These are phyloP conservation scores for zebrafish (Danio rerio) DNA, from an alignment of 2,113 vertebrate genomes.

Conservation along the genomic window DNA sequence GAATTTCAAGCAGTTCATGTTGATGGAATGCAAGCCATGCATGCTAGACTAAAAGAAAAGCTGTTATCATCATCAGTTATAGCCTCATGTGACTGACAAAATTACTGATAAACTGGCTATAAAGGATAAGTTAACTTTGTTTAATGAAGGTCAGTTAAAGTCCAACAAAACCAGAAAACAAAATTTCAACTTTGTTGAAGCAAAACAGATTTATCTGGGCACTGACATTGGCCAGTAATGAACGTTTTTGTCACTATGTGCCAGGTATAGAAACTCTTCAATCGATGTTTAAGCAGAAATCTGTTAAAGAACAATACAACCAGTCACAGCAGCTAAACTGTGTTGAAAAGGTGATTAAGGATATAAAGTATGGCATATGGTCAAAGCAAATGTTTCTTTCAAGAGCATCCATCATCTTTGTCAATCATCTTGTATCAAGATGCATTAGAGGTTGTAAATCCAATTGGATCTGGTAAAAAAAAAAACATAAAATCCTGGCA, in stretches of 20 bases:
- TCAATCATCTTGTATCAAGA: too few species aligned
- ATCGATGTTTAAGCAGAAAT: background rate
- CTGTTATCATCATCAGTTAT: background rate
- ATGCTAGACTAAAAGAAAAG: background rate
- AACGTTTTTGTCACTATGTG: background rate
- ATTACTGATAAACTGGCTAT: background rate
- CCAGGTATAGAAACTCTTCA: background rate
- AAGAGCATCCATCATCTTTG: too few species aligned
- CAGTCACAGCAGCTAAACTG: background rate
- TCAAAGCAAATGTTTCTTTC: too few species aligned
- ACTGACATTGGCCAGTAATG: slow-evolving; percentile 3
- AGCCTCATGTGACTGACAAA: background rate
- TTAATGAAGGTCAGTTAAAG: background rate
- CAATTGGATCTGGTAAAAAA: too few species aligned
- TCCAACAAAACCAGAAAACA: background rate
- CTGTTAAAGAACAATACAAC: slow-evolving; percentile 6
- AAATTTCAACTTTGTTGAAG: background rate
- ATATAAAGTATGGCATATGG: too few species aligned
- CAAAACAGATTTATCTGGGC: slow-evolving; percentile 2
- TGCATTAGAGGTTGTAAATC: too few species aligned
- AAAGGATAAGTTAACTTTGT: background rate
- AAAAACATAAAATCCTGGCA: too few species aligned
- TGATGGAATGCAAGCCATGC: background rate
- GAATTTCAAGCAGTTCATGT: background rate
- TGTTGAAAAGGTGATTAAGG: background rate